These are phyloP conservation scores for Thunnus albacares DNA, from an alignment of 2,797 vertebrate species.

Conservation along the genomic window DNA sequence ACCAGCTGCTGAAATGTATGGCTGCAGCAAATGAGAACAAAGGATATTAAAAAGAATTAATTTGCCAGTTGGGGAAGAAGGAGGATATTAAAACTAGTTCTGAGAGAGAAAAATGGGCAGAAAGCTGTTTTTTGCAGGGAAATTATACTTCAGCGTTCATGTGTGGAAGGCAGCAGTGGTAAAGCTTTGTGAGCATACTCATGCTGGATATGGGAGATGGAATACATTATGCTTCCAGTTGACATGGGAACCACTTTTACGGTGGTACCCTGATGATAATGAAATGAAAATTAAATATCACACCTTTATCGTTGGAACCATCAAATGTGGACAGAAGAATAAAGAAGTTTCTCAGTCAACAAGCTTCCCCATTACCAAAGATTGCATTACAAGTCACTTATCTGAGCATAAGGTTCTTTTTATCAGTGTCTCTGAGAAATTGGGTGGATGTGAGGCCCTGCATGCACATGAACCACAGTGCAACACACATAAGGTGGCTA, in stretches of 20 bases:
- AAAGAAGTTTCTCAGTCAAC: no score
- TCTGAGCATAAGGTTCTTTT: no score
- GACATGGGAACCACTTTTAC: not conserved
- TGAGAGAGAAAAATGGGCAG: not conserved
- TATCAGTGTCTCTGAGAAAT: no score
- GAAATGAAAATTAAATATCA: no score
- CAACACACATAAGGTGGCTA: no score
- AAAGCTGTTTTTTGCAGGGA: not conserved
- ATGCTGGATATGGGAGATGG: not conserved
- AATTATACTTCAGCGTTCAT: not conserved
- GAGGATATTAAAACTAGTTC: conserved; percentile 16
- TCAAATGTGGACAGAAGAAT: no score
- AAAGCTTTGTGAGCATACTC: not conserved
- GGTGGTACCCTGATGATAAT: not conserved
- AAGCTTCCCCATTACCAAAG: no score
- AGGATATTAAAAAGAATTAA: conserved; percentile 9
- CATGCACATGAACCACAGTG: no score
- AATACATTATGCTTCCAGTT: not conserved
- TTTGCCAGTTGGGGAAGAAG: conserved; percentile 13
- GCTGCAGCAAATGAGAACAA: conserved; percentile 25
- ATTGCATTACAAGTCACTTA: no score
- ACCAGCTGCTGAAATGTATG: not conserved
- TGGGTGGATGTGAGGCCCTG: no score
- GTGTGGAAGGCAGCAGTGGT: not conserved
- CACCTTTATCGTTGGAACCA: no score